Percentiles rank a stretch among this genome's conserved stretches.
Evolutionary conservation across 2,113 vertebrate genomes (phyloP).

Genomic region (Triplophysa rosa): DNA sequence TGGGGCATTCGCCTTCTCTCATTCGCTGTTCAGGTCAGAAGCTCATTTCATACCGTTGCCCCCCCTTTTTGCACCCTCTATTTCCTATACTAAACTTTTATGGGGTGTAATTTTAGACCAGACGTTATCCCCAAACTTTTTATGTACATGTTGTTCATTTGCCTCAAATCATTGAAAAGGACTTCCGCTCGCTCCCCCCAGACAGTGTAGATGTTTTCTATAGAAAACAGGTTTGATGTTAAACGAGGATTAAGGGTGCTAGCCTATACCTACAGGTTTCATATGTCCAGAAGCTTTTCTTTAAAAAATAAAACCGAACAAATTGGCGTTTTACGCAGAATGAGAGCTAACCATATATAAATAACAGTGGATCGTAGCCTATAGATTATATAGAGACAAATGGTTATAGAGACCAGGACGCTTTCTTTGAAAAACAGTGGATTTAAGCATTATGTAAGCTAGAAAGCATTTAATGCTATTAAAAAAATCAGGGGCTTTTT

Average conservation of each 20-base stretch:
- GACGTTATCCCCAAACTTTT: neutral
- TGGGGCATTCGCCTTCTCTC: conserved; percentile 12
- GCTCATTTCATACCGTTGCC: conserved; percentile 6
- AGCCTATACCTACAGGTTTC: neutral
- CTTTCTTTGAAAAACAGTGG: neutral
- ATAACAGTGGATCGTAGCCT: neutral
- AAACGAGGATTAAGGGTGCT: neutral
- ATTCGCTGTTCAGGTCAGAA: conserved; percentile 30
- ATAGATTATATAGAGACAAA: neutral
- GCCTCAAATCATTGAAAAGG: no score
- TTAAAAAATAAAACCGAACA: neutral
- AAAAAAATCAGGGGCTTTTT: neutral
- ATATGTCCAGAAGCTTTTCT: neutral
- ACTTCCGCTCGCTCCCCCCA: conserved; percentile 22
- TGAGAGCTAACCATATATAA: neutral
- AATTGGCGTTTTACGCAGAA: neutral
- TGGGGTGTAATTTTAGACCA: neutral
- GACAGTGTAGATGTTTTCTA: conserved; percentile 65
- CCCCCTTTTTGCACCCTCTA: neutral
- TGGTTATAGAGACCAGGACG: neutral
- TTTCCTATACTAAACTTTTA: neutral
- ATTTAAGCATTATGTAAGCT: conserved; percentile 17
- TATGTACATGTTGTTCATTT: neutral
- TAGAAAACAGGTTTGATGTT: conserved; percentile 60
- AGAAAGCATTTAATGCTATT: neutral